Conservation (phyloP, 1,140 invertebrate genomes). For the Lutraria rhynchaena region DNA sequence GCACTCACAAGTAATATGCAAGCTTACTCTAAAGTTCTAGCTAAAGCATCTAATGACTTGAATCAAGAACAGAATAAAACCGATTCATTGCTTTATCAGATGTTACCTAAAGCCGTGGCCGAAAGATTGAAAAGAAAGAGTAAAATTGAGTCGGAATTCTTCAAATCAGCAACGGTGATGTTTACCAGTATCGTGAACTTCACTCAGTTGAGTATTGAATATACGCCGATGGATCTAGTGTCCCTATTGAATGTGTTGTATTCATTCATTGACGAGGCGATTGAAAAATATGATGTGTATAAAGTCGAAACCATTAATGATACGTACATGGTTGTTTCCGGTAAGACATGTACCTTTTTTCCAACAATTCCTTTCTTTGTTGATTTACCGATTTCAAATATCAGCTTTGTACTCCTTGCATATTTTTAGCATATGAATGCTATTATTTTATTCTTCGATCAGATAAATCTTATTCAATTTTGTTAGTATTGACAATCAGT, state of each 20-base stretch:
- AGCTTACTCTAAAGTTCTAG: conserved; percentile 22
- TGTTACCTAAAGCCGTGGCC: conserved; percentile 57
- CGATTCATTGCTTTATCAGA: conserved; percentile 33
- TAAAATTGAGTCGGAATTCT: conserved; percentile 47
- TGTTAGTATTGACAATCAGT: too few species aligned
- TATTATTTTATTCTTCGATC: not conserved
- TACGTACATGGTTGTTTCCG: conserved; percentile 55
- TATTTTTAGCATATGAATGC: not conserved
- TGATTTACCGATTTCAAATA: not conserved
- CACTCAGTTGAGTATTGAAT: conserved; percentile 24
- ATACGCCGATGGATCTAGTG: conserved; percentile 34
- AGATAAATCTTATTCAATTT: not conserved
- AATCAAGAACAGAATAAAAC: conserved; percentile 34
- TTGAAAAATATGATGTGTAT: conserved; percentile 50
- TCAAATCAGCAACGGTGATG: conserved; percentile 48
- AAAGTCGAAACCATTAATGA: conserved; percentile 57
- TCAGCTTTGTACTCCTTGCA: not conserved
- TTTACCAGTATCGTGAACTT: conserved; percentile 47
- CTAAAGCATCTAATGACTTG: conserved; percentile 7
- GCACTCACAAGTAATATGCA: conserved; percentile 41
- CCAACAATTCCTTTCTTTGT: not conserved
- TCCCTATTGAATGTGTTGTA: conserved; percentile 37
- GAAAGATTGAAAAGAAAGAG: conserved; percentile 54
- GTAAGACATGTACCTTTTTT: too few species aligned
- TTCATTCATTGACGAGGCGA: conserved; percentile 31